These are phyloP conservation scores for Ophion ellenae DNA, from an alignment of 2,888 invertebrate species.

Conservation along the genomic window DNA sequence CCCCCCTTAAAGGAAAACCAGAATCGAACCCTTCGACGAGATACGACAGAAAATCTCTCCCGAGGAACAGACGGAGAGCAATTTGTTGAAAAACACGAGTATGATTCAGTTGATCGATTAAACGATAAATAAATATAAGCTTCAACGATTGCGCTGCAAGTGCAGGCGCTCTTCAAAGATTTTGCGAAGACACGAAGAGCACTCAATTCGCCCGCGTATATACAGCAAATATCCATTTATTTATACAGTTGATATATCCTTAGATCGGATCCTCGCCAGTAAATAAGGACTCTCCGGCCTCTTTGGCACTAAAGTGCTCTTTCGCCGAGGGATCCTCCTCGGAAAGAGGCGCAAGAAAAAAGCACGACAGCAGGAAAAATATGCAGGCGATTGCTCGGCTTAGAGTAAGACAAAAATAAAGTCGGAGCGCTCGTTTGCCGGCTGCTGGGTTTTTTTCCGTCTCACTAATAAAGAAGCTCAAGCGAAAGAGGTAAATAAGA, in stretches of 20 bases:
- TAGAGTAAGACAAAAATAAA: conserved; percentile 46
- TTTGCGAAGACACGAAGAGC: conserved; percentile 35
- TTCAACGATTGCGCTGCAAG: not conserved
- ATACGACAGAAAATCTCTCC: conserved; percentile 1
- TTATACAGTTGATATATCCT: conserved; percentile 43
- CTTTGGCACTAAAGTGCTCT: conserved; percentile 55
- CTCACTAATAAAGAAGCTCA: conserved; percentile 38
- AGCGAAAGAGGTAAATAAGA: conserved; percentile 25
- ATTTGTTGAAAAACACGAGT: not conserved
- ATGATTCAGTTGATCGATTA: conserved; percentile 16
- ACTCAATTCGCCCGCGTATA: conserved; percentile 35
- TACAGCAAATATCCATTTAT: conserved; percentile 12
- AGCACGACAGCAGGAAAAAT: conserved; percentile 24
- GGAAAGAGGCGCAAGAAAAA: conserved; percentile 20
- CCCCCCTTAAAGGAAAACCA: too few relatives aligned
- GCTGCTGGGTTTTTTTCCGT: conserved; percentile 24
- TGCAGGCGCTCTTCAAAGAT: conserved; percentile 25
- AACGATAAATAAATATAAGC: conserved; percentile 18
- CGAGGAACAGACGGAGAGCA: not conserved
- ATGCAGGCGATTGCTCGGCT: conserved; percentile 41
- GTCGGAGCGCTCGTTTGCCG: conserved; percentile 55
- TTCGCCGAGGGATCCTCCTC: conserved; percentile 25
- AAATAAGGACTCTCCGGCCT: conserved; percentile 54
- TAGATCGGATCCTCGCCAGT: conserved; percentile 46
- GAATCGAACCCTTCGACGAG: not conserved